Base-by-base conservation (phyloP, 2,797 vertebrate species). In the Pitangus sulphuratus region DNA sequence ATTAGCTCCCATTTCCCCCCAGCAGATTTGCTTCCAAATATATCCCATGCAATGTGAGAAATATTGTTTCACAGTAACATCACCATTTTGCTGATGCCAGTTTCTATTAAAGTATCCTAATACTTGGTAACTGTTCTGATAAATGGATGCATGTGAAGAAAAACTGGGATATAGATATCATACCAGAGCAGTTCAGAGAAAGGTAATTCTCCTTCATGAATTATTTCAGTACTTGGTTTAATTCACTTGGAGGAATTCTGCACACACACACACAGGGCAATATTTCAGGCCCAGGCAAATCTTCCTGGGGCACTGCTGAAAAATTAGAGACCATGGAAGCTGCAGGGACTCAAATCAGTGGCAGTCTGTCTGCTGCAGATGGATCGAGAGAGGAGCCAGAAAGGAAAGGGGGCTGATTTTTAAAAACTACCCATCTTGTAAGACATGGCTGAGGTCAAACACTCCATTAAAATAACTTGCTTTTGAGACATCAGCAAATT, bases 11-110 rank as follows among this genome's bases (percentile, higher is more conserved):
- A 33, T 86, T 50, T 86, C 20, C 68, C 39, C 42, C 25, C 31
- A 81, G 93, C 88, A 37, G 90, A 94, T 96, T 96, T 95, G 83
- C 68, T 72, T 96, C 78, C 93, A 96, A 78, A 71, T 53, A 48
- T 40, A 89, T 66, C 91, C 77, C 26, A 35, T 57, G 56, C 58
- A 58, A 62, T 76, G 28, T 28, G 69, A 96, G 72, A 76, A 81
- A 53, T 53, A 80, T 37, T 92, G 77, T 76, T 96, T 58, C 68
- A 40, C 87, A 91, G 88, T 48, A 94, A 90, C 48, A 51, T 18
- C 17, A 48, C 10, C 21, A 89, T 97, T 96, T 84, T 96, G 90
- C 88, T 96, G 85, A 96, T 94, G 94, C 83, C 87, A 93, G 84
- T 84, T 94, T 87, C 82, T 89, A 56, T 79, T 83, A 57, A 53